Conservation (phyloP, 2,797 vertebrate species). For the Microhierax caerulescens region DNA sequence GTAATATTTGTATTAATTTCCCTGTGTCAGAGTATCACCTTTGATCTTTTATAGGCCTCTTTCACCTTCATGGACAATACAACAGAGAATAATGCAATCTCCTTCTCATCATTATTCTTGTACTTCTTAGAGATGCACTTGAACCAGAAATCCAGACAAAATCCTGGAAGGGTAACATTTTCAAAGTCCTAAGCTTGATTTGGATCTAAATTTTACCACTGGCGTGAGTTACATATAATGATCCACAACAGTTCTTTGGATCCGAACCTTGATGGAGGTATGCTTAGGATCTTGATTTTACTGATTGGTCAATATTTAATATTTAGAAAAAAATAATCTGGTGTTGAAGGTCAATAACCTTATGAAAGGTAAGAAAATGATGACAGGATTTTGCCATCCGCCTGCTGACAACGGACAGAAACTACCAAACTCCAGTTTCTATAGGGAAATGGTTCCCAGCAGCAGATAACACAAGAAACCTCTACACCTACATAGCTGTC, state of each 20-base stretch:
- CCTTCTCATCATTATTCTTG: neutral
- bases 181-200: neutral
- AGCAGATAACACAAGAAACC: neutral
- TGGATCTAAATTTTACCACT: neutral
- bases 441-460: neutral
- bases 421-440: neutral
- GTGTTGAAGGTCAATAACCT: neutral
- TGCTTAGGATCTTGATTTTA: neutral
- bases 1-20: neutral
- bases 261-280: neutral
- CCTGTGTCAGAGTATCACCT: neutral
- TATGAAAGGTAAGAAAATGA: neutral
- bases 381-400: neutral
- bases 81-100: neutral
- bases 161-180: neutral
- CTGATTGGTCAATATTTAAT: neutral
- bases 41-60: neutral
- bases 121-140: neutral
- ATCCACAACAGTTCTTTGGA: neutral
- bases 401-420: neutral
- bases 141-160: neutral
- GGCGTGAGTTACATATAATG: neutral
- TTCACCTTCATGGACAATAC: neutral
- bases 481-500: neutral
- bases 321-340: neutral